Base-by-base conservation (phyloP, 1,140 invertebrate species). In the Drosophila lacertosa region DNA sequence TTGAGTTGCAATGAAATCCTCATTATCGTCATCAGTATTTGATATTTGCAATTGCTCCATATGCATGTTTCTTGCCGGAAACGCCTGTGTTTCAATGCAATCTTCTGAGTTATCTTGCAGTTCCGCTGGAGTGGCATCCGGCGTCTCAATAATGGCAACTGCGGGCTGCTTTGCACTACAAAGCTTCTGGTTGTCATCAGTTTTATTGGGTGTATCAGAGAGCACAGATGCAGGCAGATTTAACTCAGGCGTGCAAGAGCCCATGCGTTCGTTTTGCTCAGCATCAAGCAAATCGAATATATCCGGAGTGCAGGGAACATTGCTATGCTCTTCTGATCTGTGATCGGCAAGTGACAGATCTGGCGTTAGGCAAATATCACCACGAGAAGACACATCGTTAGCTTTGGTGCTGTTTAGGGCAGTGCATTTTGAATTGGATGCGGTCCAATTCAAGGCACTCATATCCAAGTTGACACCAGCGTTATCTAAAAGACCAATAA, bases 361-460 rank as follows among this genome's bases (percentile, higher is more conserved):
- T 3, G 77, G 77, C 1, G 77, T 81, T n/a, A 79, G 42, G 13
- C 66, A 72, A 7, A 20, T 45, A 18, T 29, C n/a, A 4, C 3
- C 10, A 1, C 24, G 9, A 1, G 20, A 10, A 4, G 24, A 13
- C 2, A 29, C 15, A 3, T 55, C 13, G 16, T 37, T 57, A 11
- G 48, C 40, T 6, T 82, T 74, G 15, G 80, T 84, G 42, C 76
- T 84, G 10, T 84, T 83, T 1, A 79, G 11, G 6, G 50, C 66
- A 47, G 51, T 39, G 40, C 54, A 66, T 18, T 66, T 80, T 6
- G 72, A 57, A 53, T 70, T 75, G 13, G 59, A 39, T 9, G 54
- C 39, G 1, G 74, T 63, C 75, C 70, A 83, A 48, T 79, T 71
- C 18, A 83, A 62, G 13, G 42, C 53, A 72, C 54, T 79, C 62